Percentiles rank a stretch among this genome's conserved stretches.
Conservation (phyloP, 2,797 vertebrate genomes). For the Diceros bicornis region DNA sequence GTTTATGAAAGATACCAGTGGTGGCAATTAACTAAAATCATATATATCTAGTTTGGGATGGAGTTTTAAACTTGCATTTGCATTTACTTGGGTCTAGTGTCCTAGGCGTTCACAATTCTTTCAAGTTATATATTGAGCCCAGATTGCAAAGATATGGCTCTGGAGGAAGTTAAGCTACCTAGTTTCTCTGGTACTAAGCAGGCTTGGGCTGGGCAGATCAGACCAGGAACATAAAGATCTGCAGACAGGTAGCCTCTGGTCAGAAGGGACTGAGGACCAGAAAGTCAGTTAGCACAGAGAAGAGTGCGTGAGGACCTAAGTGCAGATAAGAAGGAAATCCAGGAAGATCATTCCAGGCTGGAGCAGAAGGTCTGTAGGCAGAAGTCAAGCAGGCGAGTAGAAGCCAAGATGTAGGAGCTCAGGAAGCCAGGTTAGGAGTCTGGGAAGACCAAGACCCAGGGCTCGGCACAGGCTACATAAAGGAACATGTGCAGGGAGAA, state of each 20-base stretch:
- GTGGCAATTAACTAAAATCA: not conserved
- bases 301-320: not conserved
- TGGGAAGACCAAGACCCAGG: not conserved
- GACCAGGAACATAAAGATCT: not conserved
- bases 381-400: not conserved
- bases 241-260: not conserved
- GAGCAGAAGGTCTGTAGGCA: not conserved
- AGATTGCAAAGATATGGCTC: not conserved
- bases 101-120: not conserved
- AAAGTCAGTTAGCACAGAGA: not conserved
- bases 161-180: accelerated
- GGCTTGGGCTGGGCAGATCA: not conserved
- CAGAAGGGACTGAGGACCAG: not conserved
- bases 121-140: not conserved
- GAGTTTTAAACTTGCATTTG: not conserved
- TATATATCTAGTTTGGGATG: not conserved
- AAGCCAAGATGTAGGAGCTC: not conserved
- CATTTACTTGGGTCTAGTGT: not conserved
- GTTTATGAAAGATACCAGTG: not conserved
- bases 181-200: not conserved
- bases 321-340: not conserved
- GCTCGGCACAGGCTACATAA: not conserved
- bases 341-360: not conserved
- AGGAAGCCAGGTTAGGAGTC: not conserved
- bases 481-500: not conserved